Evolutionary conservation across 53 echinoderm and acorn worm species (phyloP).

Genomic region (Antedon mediterranea): DNA sequence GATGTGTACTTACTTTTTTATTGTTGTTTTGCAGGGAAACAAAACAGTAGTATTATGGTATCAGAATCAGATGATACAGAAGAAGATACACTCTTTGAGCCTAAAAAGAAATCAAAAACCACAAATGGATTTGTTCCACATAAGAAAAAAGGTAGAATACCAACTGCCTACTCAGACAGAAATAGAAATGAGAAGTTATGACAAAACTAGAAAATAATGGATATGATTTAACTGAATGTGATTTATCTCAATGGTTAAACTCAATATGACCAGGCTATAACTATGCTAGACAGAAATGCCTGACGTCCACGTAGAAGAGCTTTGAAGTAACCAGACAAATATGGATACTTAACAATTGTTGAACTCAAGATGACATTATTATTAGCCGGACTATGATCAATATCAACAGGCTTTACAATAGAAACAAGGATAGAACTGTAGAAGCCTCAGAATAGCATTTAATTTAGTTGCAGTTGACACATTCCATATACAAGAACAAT

Average conservation of each 20-base stretch:
- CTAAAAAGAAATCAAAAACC: neutral
- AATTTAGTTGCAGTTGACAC: neutral
- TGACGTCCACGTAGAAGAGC: too few species aligned
- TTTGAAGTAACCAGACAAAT: too few species aligned
- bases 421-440: too few species aligned
- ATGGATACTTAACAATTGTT: too few species aligned
- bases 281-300: too few species aligned
- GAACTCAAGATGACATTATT: too few species aligned
- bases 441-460: neutral
- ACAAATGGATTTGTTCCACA: neutral
- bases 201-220: neutral
- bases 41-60: conserved; percentile 97
- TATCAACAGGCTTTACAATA: too few species aligned
- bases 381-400: too few species aligned
- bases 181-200: neutral
- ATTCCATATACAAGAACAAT: too few species aligned
- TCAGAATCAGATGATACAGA: conserved; percentile 83
- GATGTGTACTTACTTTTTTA: too few species aligned
- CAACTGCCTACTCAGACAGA: neutral
- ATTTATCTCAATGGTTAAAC: too few species aligned
- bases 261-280: too few species aligned
- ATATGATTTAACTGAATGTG: neutral
- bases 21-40: conserved; percentile 50
- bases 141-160: neutral
- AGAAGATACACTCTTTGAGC: conserved; percentile 43